These are phyloP conservation scores for Bibio marci DNA, from an alignment of 2,888 invertebrate species.

Conservation along the genomic window DNA sequence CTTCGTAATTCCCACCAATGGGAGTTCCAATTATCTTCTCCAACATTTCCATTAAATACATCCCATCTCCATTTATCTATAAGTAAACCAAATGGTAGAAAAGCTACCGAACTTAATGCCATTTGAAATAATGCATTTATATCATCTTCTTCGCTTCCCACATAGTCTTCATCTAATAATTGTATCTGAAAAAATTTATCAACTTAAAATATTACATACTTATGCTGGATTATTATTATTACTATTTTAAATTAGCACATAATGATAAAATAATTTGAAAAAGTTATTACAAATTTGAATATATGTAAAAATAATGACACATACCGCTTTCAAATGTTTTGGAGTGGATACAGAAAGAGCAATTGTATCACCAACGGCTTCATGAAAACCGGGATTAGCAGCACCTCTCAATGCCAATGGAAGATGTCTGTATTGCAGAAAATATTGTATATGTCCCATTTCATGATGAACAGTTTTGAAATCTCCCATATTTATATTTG, in stretches of 20 bases:
- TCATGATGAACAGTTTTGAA: conserved; percentile 26
- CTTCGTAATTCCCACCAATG: conserved; percentile 30
- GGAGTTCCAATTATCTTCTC: conserved; percentile 28
- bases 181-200: too few relatives aligned
- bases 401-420: conserved; percentile 53
- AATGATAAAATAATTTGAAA: too few relatives aligned
- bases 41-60: conserved; percentile 30
- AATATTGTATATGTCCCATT: conserved; percentile 69
- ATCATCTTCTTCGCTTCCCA: conserved; percentile 15
- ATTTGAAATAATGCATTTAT: conserved; percentile 32
- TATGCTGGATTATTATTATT: too few relatives aligned
- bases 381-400: conserved; percentile 39
- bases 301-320: too few relatives aligned
- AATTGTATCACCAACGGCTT: conserved; percentile 32
- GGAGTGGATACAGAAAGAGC: conserved; percentile 28
- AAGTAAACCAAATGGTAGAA: conserved; percentile 38
- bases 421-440: conserved; percentile 51
- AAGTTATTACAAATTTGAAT: too few relatives aligned
- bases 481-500: conserved; percentile 9
- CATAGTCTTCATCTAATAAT: conserved; percentile 9
- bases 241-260: too few relatives aligned
- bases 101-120: conserved; percentile 33
- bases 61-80: conserved; percentile 42
- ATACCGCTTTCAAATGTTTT: conserved; percentile 16
- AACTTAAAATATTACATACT: too few relatives aligned